Conservation (phyloP, 64 coral and sea anemone species). For the Montipora foliosa region DNA sequence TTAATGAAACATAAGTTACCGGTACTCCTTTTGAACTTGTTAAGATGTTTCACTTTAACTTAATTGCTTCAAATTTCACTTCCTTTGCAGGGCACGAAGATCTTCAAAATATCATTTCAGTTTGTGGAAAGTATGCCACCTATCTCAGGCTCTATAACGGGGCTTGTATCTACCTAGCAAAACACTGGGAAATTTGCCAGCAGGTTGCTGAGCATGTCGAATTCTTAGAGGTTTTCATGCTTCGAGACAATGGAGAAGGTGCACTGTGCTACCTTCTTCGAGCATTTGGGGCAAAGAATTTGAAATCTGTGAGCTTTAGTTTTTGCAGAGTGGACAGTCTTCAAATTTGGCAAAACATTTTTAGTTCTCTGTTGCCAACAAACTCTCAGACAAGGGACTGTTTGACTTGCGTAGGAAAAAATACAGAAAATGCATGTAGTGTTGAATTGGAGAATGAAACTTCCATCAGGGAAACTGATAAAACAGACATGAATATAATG, state of each 20-base stretch:
- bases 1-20: no score
- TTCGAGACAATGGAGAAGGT: conserved; percentile 61
- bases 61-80: conserved; percentile 1
- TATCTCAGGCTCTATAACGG: conserved; percentile 66
- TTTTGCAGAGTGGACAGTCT: conserved; percentile 51
- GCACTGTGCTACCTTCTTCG: conserved; percentile 53
- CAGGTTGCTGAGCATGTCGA: conserved; percentile 57
- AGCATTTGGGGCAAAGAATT: conserved; percentile 48
- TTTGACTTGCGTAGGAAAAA: not conserved
- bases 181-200: conserved; percentile 44
- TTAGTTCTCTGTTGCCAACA: conserved; percentile 20
- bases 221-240: conserved; percentile 62
- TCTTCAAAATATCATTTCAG: conserved; percentile 13
- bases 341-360: conserved; percentile 41
- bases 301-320: conserved; percentile 72
- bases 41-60: no score
- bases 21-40: no score
- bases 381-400: not conserved
- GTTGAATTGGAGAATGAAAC: not conserved
- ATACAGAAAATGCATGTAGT: not conserved
- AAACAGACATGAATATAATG: not conserved
- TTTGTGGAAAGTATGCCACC: conserved; percentile 65
- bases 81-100: not conserved
- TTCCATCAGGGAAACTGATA: not conserved
- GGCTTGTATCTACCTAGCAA: conserved; percentile 26